Evolutionary conservation across 2,888 invertebrate species (phyloP).

Genomic region (Xanthia togata): DNA sequence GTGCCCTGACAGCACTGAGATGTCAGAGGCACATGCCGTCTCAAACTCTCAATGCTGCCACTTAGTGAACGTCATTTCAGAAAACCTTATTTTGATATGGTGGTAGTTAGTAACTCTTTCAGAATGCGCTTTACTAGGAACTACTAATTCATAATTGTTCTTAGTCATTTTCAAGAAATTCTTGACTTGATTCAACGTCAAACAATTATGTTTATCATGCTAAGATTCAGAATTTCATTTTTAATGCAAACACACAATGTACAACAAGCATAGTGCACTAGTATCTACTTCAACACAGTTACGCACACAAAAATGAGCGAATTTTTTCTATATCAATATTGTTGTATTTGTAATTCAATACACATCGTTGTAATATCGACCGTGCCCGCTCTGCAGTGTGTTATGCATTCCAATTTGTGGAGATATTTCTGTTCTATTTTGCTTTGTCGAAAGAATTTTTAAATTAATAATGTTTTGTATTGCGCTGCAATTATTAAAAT

Average conservation of each 20-base stretch:
- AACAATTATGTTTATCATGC: no score
- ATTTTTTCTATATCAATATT: neutral
- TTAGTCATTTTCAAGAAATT: no score
- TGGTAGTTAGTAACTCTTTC: no score
- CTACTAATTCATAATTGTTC: no score
- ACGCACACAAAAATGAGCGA: neutral
- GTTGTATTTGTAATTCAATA: slow-evolving; percentile 16
- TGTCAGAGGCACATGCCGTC: no score
- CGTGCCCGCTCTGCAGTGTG: neutral
- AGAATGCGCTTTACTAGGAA: no score
- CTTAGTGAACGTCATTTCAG: no score
- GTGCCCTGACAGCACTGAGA: no score
- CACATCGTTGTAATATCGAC: neutral
- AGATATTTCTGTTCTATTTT: neutral
- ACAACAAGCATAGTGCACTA: neutral
- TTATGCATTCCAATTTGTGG: slow-evolving; percentile 25
- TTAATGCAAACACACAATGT: neutral
- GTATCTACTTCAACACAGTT: no score
- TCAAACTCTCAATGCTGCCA: no score
- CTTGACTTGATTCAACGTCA: no score
- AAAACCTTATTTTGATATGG: no score
- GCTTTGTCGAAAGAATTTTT: slow-evolving; percentile 2
- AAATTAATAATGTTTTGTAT: neutral
- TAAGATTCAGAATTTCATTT: neutral
- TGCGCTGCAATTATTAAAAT: neutral